Evolutionary conservation across 2,888 invertebrate species (phyloP), one percentile per base, ranked within the genome.

Genomic region (Ornithoptera alexandrae): DNA sequence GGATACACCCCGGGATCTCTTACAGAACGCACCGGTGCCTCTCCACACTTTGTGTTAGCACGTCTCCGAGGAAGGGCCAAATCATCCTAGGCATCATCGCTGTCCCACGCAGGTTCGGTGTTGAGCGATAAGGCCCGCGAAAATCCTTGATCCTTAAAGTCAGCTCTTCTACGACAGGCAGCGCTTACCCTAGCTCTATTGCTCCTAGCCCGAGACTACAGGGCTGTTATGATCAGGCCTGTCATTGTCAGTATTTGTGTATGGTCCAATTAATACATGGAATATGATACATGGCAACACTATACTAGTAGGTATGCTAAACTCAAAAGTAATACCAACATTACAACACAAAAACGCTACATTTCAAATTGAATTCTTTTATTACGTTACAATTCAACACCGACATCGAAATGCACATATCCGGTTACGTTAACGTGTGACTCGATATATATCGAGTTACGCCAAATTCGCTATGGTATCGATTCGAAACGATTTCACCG

Each of bases 401-500:
- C n/a, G 15, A 60, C 59, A 66, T 60, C 60, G 60, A 24, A 36
- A 63, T 63, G 63, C 62, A 58, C 39, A 58, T 68, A 62, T 67
- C 62, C 42, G 58, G 22, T 68, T 63, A 68, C 62, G 30, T 50
- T 20, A 58, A 46, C 57, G 58, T 53, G 53, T 36, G 36, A 67
- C 53, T 62, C 39, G 56, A 39, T 61, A 46, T 30, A 30, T 63
- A 68, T 68, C 58, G 62, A 62, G 36, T 68, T 62, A 58, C 62
- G 58, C 30, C 62, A 42, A 63, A 68, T 68, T 58, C 57, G 50
- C 20, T 46, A 58, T 57, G 68, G 39, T 22, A 50, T 67, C 61
- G 67, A 67, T 42, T 50, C 53, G 61, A 36, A 61, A 20, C 65
- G 65, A 61, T 66, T 66, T 66, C 66, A 58, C 66, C 66, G 36